Evolutionary conservation across 2,888 invertebrate species (phyloP), one percentile per base, ranked within the genome.

Genomic region (Cataglyphis cursor): DNA sequence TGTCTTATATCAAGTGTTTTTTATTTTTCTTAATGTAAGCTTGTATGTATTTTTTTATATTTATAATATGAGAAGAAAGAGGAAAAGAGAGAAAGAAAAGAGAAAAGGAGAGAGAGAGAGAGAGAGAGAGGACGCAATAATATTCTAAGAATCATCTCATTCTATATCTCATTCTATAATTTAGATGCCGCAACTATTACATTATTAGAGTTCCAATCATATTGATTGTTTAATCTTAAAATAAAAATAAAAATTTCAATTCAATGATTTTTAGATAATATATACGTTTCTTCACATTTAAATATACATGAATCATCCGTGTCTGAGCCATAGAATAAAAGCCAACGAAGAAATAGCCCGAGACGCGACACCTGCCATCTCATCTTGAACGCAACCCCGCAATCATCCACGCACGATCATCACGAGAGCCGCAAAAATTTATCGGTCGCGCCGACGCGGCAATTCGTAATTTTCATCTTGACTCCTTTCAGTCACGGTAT

Each of bases 331-430:
- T 15, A 44, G 78, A 41, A 78, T 57, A 78, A 68, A 78, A 70
- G 70, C n/a, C 76, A 21, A 24, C 38, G 38, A 51, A 57, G 57
- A 57, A 57, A 28, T 21, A 38, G 35, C 66, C 66, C 38, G 65
- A 51, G 70, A 28, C 57, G 78, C 44, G 78, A 85, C 87, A 85
- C 88, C 86, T 88, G 88, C 75, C 87, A 88, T 88, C 87, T 89
- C 59, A 90, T 90, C 86, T 81, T 84, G 82, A 38, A 41, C 81
- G 82, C 70, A 41, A 75, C 62, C 62, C 74, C 81, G 82, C 76
- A 64, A 57, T 74, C 81, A 81, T 74, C 54, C 74, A 62, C 74
- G 75, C 61, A 61, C 62, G 48, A 38, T 31, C 48, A 51, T 74
- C 74, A 48, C 24, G 35, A 41, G 64, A 41, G 64, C 35, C 64